Conservation (phyloP, 1,140 invertebrate genomes). For the Panagrolaimus sp. region DNA sequence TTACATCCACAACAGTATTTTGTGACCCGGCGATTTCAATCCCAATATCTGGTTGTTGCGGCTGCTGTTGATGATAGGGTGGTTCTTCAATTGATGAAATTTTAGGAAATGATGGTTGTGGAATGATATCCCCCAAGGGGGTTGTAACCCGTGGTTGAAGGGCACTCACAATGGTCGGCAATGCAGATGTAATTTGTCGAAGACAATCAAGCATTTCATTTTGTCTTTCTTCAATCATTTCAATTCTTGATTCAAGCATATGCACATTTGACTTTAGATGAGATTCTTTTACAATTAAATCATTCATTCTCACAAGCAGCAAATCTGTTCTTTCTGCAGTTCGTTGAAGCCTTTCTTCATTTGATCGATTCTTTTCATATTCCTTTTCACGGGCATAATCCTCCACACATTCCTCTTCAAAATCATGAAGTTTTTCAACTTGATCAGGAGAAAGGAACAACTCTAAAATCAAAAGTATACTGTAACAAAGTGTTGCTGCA, state of each 20-base stretch:
- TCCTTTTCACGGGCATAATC: constrained; percentile 42
- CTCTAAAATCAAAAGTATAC: constrained; percentile 62
- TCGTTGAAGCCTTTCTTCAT: constrained; percentile 47
- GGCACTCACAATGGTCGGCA: neutral
- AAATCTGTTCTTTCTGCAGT: constrained; percentile 42
- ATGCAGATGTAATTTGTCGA: neutral
- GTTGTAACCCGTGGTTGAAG: neutral
- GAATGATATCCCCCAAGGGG: neutral
- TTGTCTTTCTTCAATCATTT: constrained; percentile 32
- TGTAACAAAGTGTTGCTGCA: neutral
- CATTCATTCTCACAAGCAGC: constrained; percentile 34
- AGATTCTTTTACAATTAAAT: constrained; percentile 34
- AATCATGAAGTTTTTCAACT: constrained; percentile 85
- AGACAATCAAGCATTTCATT: constrained; percentile 10
- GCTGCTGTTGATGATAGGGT: too few relatives aligned
- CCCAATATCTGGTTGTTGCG: neutral
- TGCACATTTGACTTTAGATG: constrained; percentile 23
- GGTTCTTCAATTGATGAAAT: neutral
- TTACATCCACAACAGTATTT: neutral
- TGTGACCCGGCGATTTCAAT: neutral
- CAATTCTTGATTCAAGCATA: constrained; percentile 33
- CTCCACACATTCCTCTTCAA: constrained; percentile 77
- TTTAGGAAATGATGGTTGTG: neutral
- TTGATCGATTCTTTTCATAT: constrained; percentile 38
- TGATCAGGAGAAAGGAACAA: constrained; percentile 84